Evolutionary conservation across 2,888 invertebrate genomes (phyloP).

Genomic region (Hyalella azteca): DNA sequence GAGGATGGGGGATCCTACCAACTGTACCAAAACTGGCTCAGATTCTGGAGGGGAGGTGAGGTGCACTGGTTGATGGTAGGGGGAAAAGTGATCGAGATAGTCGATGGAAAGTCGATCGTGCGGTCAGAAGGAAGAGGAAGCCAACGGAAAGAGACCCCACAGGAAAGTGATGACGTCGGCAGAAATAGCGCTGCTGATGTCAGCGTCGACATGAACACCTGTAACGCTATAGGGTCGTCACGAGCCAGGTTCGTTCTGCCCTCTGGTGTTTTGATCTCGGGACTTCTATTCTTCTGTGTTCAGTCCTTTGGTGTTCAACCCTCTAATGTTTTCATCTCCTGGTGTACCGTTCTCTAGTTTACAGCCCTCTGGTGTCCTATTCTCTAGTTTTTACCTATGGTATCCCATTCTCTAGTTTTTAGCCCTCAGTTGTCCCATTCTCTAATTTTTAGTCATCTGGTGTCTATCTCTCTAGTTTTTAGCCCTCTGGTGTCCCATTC

Average conservation of each 20-base stretch:
- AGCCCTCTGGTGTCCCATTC: too few species aligned
- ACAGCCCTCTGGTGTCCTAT: too few species aligned
- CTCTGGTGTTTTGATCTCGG: too few species aligned
- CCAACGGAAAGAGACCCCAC: background rate
- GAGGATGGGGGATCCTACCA: background rate
- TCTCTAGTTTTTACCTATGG: too few species aligned
- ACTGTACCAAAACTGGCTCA: background rate
- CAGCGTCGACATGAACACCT: constrained; percentile 20
- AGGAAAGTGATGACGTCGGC: background rate
- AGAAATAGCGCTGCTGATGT: background rate
- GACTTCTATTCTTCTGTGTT: too few species aligned
- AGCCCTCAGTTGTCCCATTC: too few species aligned
- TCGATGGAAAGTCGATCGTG: constrained; percentile 17
- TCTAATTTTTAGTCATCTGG: too few species aligned
- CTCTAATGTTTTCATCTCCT: too few species aligned
- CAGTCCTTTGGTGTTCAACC: too few species aligned
- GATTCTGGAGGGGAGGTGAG: constrained; percentile 27
- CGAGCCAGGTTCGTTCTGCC: background rate
- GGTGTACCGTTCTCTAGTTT: too few species aligned
- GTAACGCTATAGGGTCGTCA: constrained; percentile 27
- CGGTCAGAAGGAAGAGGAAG: constrained; percentile 1
- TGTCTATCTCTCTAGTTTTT: too few species aligned
- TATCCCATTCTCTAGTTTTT: too few species aligned
- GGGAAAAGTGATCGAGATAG: constrained; percentile 26
- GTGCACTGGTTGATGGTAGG: constrained; percentile 24